Percentiles rank a stretch among this genome's conserved stretches.
These are phyloP conservation scores for Magallana nippona DNA, from an alignment of 2,888 invertebrate species.

Conservation along the genomic window DNA sequence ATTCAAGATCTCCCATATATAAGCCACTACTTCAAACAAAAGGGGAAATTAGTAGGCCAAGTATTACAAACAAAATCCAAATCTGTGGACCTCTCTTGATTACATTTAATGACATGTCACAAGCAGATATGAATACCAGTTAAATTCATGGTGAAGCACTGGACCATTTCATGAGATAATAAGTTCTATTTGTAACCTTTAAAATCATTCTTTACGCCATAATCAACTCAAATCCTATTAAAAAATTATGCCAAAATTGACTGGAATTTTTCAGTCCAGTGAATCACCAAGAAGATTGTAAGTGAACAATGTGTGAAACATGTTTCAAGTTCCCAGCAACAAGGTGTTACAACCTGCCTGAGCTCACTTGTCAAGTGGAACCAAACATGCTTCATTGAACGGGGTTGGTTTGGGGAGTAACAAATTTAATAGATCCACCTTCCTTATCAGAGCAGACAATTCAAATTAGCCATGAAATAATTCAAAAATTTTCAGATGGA, in stretches of 20 bases:
- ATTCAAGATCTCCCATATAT: constrained; percentile 33
- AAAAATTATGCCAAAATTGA: not conserved
- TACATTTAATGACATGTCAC: constrained; percentile 28
- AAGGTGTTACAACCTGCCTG: not conserved
- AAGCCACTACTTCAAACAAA: constrained; percentile 33
- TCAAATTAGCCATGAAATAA: not conserved
- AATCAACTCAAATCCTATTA: too few species aligned
- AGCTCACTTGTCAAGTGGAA: constrained; percentile 17
- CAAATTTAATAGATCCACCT: constrained; percentile 1
- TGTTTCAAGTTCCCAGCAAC: not conserved
- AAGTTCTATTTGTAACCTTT: not conserved
- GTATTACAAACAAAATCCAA: constrained; percentile 25
- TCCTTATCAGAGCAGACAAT: not conserved
- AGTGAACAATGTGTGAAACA: constrained; percentile 28
- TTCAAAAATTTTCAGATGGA: too few species aligned
- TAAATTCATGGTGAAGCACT: not conserved
- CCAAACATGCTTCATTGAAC: not conserved
- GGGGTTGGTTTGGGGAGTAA: not conserved
- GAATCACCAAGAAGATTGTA: not conserved
- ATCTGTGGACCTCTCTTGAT: constrained; percentile 19
- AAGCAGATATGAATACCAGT: constrained; percentile 29
- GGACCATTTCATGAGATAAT: not conserved
- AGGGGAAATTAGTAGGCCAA: constrained; percentile 33
- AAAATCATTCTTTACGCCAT: not conserved
- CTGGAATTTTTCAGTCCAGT: not conserved